These are phyloP conservation scores for Eulimnadia texana DNA, from an alignment of 1,140 invertebrate species.

Conservation along the genomic window DNA sequence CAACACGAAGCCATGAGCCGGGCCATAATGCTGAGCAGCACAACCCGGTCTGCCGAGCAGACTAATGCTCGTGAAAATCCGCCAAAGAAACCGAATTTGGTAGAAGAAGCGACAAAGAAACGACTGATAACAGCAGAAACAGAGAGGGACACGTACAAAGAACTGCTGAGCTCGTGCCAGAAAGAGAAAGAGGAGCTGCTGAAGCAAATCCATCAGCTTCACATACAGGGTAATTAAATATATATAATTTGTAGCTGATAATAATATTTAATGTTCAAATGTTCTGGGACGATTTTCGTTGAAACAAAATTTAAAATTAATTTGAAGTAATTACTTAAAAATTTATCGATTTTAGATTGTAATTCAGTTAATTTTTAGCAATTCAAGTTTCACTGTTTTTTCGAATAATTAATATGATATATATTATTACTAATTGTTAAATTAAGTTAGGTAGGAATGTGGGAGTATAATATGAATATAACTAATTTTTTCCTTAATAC, in stretches of 20 bases:
- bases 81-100: not conserved
- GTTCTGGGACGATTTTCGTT: too few species aligned
- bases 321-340: too few species aligned
- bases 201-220: not conserved
- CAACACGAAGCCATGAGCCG: slow-evolving; percentile 9
- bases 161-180: not conserved
- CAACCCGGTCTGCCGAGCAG: not conserved
- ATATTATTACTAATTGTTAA: too few species aligned
- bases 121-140: not conserved
- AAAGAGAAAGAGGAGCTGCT: slow-evolving; percentile 5
- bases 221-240: slow-evolving; percentile 4
- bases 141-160: not conserved
- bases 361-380: too few species aligned
- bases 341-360: too few species aligned
- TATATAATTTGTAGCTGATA: not conserved
- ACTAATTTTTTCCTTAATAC: too few species aligned
- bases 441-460: too few species aligned
- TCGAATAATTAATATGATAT: too few species aligned
- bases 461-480: too few species aligned
- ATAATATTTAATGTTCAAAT: not conserved
- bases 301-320: too few species aligned
- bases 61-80: not conserved
- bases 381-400: too few species aligned
- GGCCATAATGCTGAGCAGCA: slow-evolving; percentile 1
- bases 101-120: not conserved